These are phyloP conservation scores for Podargus strigoides DNA, from an alignment of 2,797 vertebrate species.

Conservation along the genomic window DNA sequence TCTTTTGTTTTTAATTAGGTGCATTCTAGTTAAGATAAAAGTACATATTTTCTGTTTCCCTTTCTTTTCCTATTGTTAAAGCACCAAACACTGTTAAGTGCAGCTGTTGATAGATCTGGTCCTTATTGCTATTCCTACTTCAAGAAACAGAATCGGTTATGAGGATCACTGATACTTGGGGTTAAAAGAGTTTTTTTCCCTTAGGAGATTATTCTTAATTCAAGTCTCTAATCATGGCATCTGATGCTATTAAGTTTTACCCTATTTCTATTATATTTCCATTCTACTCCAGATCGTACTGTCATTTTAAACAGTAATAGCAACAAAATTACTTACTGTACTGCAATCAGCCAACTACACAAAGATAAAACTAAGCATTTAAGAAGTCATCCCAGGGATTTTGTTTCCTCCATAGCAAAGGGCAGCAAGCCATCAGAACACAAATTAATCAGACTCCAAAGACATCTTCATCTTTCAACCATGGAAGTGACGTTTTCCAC, in stretches of 20 bases:
- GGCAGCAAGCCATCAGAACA: not conserved
- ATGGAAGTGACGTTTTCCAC: not conserved
- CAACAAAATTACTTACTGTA: not conserved
- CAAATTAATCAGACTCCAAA: not conserved
- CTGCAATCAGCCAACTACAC: not conserved
- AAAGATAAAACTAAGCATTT: constrained; percentile 10
- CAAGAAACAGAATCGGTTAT: not conserved
- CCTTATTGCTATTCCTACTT: not conserved
- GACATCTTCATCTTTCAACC: not conserved
- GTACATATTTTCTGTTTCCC: not conserved
- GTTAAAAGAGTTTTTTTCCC: not conserved
- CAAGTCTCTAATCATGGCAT: not conserved
- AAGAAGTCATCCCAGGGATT: not conserved
- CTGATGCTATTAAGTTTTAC: not conserved
- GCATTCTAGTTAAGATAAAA: not conserved
- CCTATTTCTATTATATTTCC: not conserved
- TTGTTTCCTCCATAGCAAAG: not conserved
- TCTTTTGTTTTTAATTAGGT: constrained; percentile 9
- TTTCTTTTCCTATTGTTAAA: not conserved
- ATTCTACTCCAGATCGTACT: not conserved
- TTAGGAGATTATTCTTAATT: not conserved
- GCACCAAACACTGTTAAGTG: not conserved
- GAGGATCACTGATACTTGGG: not conserved
- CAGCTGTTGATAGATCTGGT: not conserved
- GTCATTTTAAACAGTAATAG: not conserved